phyloP scores from a whole-genome alignment of 2,888 invertebrate species.

The Schizaphis graminum region DNA sequence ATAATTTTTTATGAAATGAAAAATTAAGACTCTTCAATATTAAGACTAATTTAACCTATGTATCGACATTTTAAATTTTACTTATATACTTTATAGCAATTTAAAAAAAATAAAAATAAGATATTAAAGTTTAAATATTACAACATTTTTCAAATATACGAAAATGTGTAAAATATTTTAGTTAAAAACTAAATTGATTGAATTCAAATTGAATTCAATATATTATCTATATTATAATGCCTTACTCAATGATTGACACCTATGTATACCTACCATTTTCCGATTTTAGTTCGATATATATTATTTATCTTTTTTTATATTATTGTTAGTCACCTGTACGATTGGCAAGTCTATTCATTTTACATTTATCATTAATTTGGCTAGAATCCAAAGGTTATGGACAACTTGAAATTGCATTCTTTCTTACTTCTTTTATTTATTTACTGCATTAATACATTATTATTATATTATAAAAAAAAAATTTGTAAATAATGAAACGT shows the following conservation, averaged over 20 bases:
- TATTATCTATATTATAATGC: neutral
- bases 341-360: slow-evolving; percentile 29
- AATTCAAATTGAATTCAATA: neutral
- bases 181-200: neutral
- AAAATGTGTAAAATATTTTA: neutral
- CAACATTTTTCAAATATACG: neutral
- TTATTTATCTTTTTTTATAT: neutral
- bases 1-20: no score
- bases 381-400: neutral
- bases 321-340: neutral
- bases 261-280: neutral
- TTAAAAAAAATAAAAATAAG: neutral
- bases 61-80: no score
- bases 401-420: slow-evolving; percentile 39
- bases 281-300: neutral
- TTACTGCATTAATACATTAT: slow-evolving; percentile 30
- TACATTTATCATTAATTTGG: slow-evolving; percentile 45
- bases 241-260: neutral
- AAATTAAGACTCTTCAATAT: no score
- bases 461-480: slow-evolving; percentile 29
- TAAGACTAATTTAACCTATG: no score
- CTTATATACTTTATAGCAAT: no score
- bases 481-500: slow-evolving; percentile 56
- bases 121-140: neutral
- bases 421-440: slow-evolving; percentile 48